A percentile compares a stretch with the other conserved stretches of the same genome.
phyloP scores from a whole-genome alignment of 2,797 vertebrate genomes.

The Muscicapa striata region DNA sequence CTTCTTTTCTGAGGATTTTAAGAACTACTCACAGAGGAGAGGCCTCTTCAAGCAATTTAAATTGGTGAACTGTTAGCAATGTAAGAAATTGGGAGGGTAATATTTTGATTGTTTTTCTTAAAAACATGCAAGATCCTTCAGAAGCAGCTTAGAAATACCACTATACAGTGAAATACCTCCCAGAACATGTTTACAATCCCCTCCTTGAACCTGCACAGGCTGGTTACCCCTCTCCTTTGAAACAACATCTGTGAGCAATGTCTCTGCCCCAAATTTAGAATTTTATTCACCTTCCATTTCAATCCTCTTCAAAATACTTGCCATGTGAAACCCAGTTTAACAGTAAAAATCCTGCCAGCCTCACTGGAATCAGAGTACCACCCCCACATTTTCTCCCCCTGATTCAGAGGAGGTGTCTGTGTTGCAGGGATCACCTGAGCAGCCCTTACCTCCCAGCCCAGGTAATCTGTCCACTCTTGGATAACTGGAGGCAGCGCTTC shows the following conservation, averaged over 20 bases:
- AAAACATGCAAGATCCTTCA: not conserved
- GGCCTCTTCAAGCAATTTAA: not conserved
- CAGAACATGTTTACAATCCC: not conserved
- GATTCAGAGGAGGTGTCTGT: not conserved
- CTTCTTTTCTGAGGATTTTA: not conserved
- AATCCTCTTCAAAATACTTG: not conserved
- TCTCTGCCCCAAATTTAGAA: not conserved
- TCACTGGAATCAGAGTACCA: not conserved
- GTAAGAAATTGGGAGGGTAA: not conserved
- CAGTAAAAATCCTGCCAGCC: not conserved
- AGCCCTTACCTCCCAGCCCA: conserved; percentile 84
- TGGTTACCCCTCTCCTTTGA: not conserved
- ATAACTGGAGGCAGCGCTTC: conserved; percentile 84
- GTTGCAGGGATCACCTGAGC: not conserved
- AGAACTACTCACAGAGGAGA: not conserved
- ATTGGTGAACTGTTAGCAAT: not conserved
- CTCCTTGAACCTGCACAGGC: not conserved
- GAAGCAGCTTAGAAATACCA: not conserved
- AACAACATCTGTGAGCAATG: not conserved
- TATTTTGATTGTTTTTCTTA: not conserved
- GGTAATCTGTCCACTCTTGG: conserved; percentile 88
- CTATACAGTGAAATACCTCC: not conserved
- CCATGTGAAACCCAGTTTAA: not conserved
- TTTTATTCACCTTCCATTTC: not conserved
- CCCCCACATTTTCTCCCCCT: not conserved